Conservation (phyloP, 2,113 vertebrate genomes). For the Oryzias javanicus region DNA sequence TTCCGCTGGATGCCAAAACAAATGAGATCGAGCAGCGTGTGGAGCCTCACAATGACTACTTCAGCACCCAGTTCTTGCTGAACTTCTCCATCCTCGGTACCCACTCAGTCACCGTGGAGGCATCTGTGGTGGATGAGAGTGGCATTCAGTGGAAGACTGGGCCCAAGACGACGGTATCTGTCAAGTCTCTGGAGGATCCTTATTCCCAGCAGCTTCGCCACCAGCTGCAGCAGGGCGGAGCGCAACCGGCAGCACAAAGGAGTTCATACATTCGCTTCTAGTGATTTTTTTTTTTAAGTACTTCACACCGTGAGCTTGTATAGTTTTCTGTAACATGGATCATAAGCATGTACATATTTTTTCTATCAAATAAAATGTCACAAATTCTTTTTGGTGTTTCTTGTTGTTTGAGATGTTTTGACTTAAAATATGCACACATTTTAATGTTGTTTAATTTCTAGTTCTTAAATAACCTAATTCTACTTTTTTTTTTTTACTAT, state of each 20-base stretch:
- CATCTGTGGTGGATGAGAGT: constrained; percentile 90
- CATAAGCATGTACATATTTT: constrained; percentile 36
- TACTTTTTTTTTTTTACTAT: too few species aligned
- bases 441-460: too few species aligned
- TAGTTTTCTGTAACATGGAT: constrained; percentile 14
- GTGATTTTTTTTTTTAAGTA: background rate
- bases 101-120: constrained; percentile 92
- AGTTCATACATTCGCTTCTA: constrained; percentile 63
- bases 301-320: background rate
- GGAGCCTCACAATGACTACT: constrained; percentile 97
- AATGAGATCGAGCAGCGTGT: constrained; percentile 96
- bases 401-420: background rate
- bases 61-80: constrained; percentile 96
- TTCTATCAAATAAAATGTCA: constrained; percentile 42
- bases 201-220: constrained; percentile 93
- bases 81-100: constrained; percentile 91
- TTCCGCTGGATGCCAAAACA: constrained; percentile 85
- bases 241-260: constrained; percentile 62
- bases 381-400: constrained; percentile 15
- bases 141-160: constrained; percentile 94
- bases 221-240: constrained; percentile 74
- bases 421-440: background rate
- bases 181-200: constrained; percentile 93
- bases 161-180: constrained; percentile 87
- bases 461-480: too few species aligned